Evolutionary conservation across 2,797 vertebrate genomes (phyloP).

Genomic region (Coregonus ussuriensis): DNA sequence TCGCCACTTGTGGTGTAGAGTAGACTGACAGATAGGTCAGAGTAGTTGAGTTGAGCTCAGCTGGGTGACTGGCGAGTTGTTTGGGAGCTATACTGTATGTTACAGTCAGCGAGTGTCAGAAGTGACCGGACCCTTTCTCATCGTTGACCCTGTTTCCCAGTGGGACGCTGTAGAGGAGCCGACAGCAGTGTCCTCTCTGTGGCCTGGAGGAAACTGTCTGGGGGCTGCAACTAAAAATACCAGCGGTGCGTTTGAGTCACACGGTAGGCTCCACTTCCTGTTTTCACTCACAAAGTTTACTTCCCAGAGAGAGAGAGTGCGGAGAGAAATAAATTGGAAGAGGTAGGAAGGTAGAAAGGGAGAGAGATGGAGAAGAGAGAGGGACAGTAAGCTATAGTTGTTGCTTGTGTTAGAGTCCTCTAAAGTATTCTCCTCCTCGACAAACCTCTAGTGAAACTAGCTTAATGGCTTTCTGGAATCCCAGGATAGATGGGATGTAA

Average conservation of each 20-base stretch:
- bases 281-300: constrained; percentile 78
- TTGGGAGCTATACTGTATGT: too few relatives aligned
- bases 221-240: constrained; percentile 72
- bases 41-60: neutral
- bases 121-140: constrained; percentile 39
- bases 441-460: neutral
- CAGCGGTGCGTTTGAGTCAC: constrained; percentile 73
- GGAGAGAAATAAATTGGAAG: neutral
- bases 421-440: neutral
- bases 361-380: neutral
- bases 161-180: constrained; percentile 53
- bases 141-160: constrained; percentile 54
- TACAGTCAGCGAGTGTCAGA: too few relatives aligned
- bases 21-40: neutral
- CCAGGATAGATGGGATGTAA: neutral
- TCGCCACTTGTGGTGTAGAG: neutral
- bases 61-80: too few relatives aligned
- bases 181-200: constrained; percentile 55
- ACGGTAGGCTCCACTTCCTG: constrained; percentile 77
- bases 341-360: constrained; percentile 17
- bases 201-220: constrained; percentile 65
- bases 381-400: constrained; percentile 1
- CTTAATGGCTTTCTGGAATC: neutral
- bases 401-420: constrained; percentile 3
- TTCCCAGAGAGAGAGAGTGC: constrained; percentile 62